Conservation (phyloP, 2,888 invertebrate genomes). For the Trachelus tabidus region DNA sequence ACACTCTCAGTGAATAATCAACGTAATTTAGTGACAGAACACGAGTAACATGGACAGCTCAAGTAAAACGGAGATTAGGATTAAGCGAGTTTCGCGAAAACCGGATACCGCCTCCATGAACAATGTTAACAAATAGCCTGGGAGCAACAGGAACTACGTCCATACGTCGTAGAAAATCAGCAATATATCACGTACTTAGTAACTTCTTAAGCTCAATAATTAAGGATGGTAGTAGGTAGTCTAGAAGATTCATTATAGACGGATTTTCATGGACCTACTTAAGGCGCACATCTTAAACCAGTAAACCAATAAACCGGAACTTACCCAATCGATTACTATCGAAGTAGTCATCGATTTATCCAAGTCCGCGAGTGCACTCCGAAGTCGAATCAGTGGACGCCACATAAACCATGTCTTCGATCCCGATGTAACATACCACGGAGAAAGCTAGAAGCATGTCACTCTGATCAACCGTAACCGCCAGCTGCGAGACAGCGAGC, state of each 20-base stretch:
- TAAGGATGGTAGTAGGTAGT: neutral
- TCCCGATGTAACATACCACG: neutral
- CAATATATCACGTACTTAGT: neutral
- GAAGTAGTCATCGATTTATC: neutral
- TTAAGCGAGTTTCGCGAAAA: neutral
- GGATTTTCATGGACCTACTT: neutral
- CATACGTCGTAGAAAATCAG: neutral
- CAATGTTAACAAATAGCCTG: neutral
- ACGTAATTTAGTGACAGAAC: neutral
- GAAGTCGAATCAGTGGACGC: neutral
- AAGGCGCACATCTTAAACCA: neutral
- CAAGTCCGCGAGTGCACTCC: neutral
- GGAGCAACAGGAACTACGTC: neutral
- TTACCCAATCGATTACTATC: neutral
- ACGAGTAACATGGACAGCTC: neutral
- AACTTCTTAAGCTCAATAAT: conserved; percentile 1
- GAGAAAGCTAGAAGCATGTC: neutral
- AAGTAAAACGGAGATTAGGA: neutral
- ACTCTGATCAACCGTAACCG: neutral
- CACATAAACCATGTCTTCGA: neutral
- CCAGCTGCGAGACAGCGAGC: neutral
- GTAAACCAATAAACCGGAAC: conserved; percentile 1
- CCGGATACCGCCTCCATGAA: neutral
- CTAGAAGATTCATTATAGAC: neutral
- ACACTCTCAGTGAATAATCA: neutral